Evolutionary conservation across 1,140 invertebrate species (phyloP), one percentile per base, ranked within the genome.

Genomic region (Pectinophora gossypiella): DNA sequence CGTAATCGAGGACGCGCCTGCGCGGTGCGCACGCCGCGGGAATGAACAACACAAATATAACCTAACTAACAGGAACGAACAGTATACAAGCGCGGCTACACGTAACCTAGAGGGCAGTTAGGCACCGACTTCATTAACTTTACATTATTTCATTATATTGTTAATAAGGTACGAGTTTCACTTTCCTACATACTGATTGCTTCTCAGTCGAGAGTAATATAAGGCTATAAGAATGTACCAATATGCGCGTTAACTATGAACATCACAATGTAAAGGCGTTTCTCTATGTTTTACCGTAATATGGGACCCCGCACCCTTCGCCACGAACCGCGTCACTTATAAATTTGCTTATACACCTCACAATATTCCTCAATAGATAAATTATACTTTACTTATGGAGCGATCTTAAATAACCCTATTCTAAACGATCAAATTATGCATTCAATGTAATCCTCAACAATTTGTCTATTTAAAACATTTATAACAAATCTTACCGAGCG

Each of bases 321-420:
- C 68, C 56, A 21, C 72, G 72, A 67, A 74, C 71, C 77, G 71
- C 70, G 62, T 74, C 71, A 64, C 76, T 80, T 78, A 82, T 75
- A 73, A 69, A 68, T 64, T 75, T 70, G 68, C 73, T 79, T 79
- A 68, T 58, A 76, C 59, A 69, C 68, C 65, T 80, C 76, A 75
- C 70, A 65, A 68, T 78, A 75, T 64, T 76, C 68, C 61, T 76
- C 74, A 74, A 61, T 79, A 76, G 73, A 81, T 83, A 84, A 83
- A 84, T 84, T 84, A 86, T 85, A 81, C 63, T 77, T 85, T 75
- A 83, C 78, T 86, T 83, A 86, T 63, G 83, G 83, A 82, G 76
- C 83, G 74, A 83, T 82, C 79, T 86, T 85, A 85, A 79, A 84
- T 84, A 84, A 86, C 75, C 79, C 83, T 86, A 86, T 77, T 72